phyloP scores from a whole-genome alignment of 2,888 invertebrate species.

The Chouioia cunea region DNA sequence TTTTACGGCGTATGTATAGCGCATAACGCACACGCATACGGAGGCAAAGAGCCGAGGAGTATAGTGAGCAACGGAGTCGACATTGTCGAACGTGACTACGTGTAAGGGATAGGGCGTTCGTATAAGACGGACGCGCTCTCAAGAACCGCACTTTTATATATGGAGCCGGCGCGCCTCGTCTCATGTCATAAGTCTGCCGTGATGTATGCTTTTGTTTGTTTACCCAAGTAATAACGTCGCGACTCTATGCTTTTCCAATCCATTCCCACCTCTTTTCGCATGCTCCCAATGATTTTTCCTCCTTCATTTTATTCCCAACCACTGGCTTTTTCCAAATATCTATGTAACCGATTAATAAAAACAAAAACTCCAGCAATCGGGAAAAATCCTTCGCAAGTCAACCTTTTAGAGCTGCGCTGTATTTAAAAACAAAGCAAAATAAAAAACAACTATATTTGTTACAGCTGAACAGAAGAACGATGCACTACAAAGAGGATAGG shows the following conservation, averaged over 20 bases:
- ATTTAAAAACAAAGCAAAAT: no score
- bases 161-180: conserved; percentile 21
- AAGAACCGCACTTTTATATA: conserved; percentile 31
- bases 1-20: conserved; percentile 24
- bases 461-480: conserved; percentile 56
- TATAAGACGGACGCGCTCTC: neutral
- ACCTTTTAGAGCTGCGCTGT: no score
- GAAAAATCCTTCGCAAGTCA: no score
- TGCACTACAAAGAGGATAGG: conserved; percentile 53
- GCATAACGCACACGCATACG: neutral
- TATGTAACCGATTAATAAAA: no score
- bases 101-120: neutral
- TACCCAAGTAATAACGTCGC: conserved; percentile 46
- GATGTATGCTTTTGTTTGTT: conserved; percentile 46
- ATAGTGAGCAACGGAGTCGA: neutral
- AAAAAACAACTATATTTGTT: conserved; percentile 47
- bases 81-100: conserved; percentile 29
- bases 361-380: no score
- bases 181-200: conserved; percentile 38
- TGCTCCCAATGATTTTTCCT: neutral
- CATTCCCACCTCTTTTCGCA: conserved; percentile 1
- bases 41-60: neutral
- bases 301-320: neutral
- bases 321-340: no score
- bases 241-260: conserved; percentile 16